Percentiles rank a stretch among this genome's conserved stretches.
Conservation (phyloP, 2,888 invertebrate genomes). For the Synanthedon formicaeformis region DNA sequence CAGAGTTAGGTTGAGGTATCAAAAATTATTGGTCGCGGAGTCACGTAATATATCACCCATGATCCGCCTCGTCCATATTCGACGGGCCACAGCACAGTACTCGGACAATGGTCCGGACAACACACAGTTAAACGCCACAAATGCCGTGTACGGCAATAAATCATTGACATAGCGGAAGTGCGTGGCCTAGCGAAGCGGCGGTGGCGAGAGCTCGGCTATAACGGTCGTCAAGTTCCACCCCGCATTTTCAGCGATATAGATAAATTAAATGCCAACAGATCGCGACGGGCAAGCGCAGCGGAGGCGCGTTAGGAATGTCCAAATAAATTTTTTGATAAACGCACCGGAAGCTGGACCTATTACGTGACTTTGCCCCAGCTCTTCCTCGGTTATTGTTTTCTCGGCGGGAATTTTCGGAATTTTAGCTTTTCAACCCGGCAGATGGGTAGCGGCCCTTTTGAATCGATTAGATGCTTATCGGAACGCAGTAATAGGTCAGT, state of each 20-base stretch:
- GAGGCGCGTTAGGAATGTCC: slow-evolving; percentile 58
- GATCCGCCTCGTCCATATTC: slow-evolving; percentile 54
- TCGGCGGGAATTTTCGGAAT: slow-evolving; percentile 48
- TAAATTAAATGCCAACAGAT: slow-evolving; percentile 67
- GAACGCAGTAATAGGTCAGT: slow-evolving; percentile 63
- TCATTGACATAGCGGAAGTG: slow-evolving; percentile 68
- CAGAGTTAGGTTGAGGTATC: slow-evolving; percentile 45
- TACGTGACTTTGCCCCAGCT: slow-evolving; percentile 61
- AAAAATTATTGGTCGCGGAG: slow-evolving; percentile 43
- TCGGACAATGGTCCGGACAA: slow-evolving; percentile 60
- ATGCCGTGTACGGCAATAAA: slow-evolving; percentile 59
- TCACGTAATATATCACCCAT: slow-evolving; percentile 56
- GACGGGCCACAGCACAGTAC: slow-evolving; percentile 40
- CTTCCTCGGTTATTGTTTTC: slow-evolving; percentile 62
- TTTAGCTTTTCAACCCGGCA: slow-evolving; percentile 45
- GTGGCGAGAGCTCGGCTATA: slow-evolving; percentile 43
- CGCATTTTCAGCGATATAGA: slow-evolving; percentile 61
- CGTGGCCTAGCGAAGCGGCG: slow-evolving; percentile 35
- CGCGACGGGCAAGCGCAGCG: slow-evolving; percentile 44
- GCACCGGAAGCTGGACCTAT: slow-evolving; percentile 64
- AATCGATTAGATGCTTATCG: slow-evolving; percentile 62
- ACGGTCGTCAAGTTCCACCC: slow-evolving; percentile 36
- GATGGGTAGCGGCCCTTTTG: slow-evolving; percentile 57
- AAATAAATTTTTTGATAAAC: slow-evolving; percentile 67
- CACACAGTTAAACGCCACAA: slow-evolving; percentile 55